Percentiles rank a stretch among this genome's conserved stretches.
These are phyloP conservation scores for Aricia artaxerxes DNA, from an alignment of 2,888 invertebrate genomes.

Conservation along the genomic window DNA sequence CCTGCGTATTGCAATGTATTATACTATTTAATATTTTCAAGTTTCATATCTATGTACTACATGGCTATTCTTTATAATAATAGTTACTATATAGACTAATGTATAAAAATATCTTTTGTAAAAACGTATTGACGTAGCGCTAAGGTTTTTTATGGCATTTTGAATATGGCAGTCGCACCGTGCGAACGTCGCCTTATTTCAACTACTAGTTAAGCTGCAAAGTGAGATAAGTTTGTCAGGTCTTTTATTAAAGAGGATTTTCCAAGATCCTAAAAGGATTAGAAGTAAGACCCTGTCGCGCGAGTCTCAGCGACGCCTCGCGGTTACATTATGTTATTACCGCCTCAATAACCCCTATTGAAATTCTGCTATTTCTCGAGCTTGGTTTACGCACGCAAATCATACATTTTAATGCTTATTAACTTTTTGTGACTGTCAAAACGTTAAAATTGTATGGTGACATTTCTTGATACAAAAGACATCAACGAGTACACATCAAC, in stretches of 20 bases:
- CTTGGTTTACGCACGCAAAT: neutral
- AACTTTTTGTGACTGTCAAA: neutral
- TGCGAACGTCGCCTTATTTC: conserved; percentile 16
- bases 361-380: neutral
- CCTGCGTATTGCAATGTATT: no score
- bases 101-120: no score
- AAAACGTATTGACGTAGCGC: no score
- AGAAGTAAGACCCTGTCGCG: conserved; percentile 37
- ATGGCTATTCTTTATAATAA: no score
- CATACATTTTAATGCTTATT: neutral
- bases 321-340: neutral
- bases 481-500: neutral
- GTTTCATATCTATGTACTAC: no score
- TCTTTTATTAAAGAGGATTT: conserved; percentile 43
- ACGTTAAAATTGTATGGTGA: neutral
- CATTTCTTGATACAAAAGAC: neutral
- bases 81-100: no score
- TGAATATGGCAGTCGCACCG: neutral
- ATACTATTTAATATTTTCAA: no score
- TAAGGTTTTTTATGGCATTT: conserved; percentile 15
- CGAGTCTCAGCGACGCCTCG: conserved; percentile 22
- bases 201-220: conserved; percentile 37
- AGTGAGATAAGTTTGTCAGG: conserved; percentile 44
- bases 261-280: conserved; percentile 42
- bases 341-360: neutral